Conservation (phyloP, 2,888 invertebrate genomes). For the Eudemis profundana region DNA sequence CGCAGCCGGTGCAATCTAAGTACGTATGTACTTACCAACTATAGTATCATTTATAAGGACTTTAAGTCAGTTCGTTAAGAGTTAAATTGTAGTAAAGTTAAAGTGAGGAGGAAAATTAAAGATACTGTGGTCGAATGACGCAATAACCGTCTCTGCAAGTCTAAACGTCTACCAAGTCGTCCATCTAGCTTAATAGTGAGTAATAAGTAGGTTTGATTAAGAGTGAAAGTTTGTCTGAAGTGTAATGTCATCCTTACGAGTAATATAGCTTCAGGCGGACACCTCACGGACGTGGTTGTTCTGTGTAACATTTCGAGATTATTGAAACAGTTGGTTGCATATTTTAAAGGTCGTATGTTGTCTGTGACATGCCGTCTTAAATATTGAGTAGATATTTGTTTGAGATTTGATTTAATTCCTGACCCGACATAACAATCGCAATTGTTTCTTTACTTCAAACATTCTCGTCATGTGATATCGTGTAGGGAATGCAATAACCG, state of each 20-base stretch:
- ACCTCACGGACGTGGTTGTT: background rate
- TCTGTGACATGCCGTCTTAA: too few species aligned
- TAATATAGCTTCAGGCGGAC: conserved; percentile 14
- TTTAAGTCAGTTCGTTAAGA: conserved; percentile 1
- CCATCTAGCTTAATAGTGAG: conserved; percentile 15
- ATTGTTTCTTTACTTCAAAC: too few species aligned
- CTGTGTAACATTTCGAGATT: background rate
- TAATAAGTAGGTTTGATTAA: conserved; percentile 2
- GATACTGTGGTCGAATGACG: conserved; percentile 14
- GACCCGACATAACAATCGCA: too few species aligned
- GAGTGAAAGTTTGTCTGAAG: conserved; percentile 28
- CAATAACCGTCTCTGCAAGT: conserved; percentile 18
- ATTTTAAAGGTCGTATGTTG: too few species aligned
- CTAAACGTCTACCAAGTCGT: conserved; percentile 4
- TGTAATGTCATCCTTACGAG: conserved; percentile 27
- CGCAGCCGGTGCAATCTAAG: conserved; percentile 23
- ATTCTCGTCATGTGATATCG: too few species aligned
- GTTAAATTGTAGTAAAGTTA: background rate
- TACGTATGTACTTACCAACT: background rate
- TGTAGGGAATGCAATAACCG: too few species aligned
- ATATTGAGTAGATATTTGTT: too few species aligned
- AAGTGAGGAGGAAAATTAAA: background rate
- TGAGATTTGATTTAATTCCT: too few species aligned
- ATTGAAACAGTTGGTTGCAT: too few species aligned
- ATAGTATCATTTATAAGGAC: background rate